Conservation (phyloP, 2,888 invertebrate species). For the Monopis laevigella region DNA sequence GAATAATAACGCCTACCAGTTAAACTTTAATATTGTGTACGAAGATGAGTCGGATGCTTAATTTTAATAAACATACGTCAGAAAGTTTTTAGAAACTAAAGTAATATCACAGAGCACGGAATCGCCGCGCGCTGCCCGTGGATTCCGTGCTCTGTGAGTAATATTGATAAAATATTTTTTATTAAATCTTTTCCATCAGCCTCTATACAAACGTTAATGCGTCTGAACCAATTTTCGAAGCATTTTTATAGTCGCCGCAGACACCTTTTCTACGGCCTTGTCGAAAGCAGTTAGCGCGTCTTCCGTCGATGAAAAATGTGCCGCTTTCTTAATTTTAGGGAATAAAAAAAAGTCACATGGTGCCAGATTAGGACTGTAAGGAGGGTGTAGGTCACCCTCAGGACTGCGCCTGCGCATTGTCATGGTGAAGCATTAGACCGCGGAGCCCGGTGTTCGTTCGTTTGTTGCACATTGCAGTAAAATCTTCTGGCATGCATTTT, state of each 20-base stretch:
- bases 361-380: constrained; percentile 16
- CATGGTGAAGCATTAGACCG: constrained; percentile 4
- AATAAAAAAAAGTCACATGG: constrained; percentile 20
- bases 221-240: background rate
- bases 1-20: no score
- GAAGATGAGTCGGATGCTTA: no score
- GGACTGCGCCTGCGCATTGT: background rate
- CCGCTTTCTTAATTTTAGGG: constrained; percentile 10
- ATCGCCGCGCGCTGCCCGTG: no score
- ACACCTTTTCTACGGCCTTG: background rate
- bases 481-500: constrained; percentile 1
- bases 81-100: background rate
- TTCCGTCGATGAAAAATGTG: background rate
- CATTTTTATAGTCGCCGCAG: background rate
- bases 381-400: no score
- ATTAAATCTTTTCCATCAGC: background rate
- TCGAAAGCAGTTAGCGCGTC: background rate
- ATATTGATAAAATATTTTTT: background rate
- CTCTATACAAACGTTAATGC: background rate
- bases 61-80: no score
- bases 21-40: no score
- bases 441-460: constrained; percentile 3
- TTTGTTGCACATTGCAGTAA: background rate
- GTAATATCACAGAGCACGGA: no score
- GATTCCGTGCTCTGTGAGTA: background rate